Percentiles rank a stretch among this genome's conserved stretches.
Conservation (phyloP, 2,888 invertebrate genomes). For the Cotesia congregata region DNA sequence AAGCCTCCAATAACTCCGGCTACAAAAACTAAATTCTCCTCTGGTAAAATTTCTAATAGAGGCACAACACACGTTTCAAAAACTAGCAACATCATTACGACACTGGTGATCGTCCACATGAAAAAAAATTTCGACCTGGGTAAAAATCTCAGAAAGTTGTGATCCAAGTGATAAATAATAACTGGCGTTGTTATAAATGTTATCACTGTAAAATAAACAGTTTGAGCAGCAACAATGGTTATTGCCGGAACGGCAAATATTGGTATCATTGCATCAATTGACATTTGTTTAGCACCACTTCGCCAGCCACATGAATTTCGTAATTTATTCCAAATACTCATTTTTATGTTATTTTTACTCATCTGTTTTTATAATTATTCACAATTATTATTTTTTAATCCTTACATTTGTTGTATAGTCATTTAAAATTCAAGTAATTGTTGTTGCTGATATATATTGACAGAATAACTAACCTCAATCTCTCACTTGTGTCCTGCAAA, state of each 20-base stretch:
- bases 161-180: slow-evolving; percentile 64
- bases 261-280: slow-evolving; percentile 67
- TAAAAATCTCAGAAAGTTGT: slow-evolving; percentile 64
- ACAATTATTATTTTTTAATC: background rate
- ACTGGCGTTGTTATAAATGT: slow-evolving; percentile 63
- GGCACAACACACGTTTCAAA: slow-evolving; percentile 82
- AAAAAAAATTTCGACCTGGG: slow-evolving; percentile 81
- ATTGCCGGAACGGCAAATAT: slow-evolving; percentile 63
- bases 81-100: slow-evolving; percentile 76
- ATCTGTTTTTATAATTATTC: background rate
- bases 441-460: background rate
- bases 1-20: slow-evolving; percentile 71
- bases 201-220: slow-evolving; percentile 60
- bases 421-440: background rate
- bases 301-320: slow-evolving; percentile 60
- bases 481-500: too few relatives aligned
- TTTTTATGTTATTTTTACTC: slow-evolving; percentile 40
- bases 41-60: slow-evolving; percentile 78
- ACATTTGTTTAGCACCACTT: slow-evolving; percentile 65
- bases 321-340: slow-evolving; percentile 59
- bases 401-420: background rate
- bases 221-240: slow-evolving; percentile 64
- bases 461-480: too few relatives aligned
- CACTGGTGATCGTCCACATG: slow-evolving; percentile 81
- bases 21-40: slow-evolving; percentile 76